Evolutionary conservation across 1,140 invertebrate species (phyloP).

Genomic region (Cherax quadricarinatus): DNA sequence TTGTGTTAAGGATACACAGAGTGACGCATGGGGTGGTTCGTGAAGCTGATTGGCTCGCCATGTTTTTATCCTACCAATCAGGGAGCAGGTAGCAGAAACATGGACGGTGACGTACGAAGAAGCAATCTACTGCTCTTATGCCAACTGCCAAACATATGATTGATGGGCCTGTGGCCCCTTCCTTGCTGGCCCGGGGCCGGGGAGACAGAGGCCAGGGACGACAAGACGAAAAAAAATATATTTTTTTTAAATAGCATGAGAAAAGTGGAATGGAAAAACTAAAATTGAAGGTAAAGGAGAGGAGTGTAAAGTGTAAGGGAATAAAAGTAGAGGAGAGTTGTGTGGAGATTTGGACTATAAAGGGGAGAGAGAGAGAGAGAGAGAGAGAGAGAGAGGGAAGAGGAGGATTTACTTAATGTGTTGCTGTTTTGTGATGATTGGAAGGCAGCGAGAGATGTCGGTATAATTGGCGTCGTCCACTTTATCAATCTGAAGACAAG

Average conservation of each 20-base stretch:
- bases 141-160: constrained; percentile 21
- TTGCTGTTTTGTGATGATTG: no score
- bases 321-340: neutral
- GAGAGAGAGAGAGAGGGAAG: neutral
- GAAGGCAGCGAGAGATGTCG: no score
- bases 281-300: neutral
- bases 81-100: constrained; percentile 13
- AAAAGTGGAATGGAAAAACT: no score
- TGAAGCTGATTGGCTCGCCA: constrained; percentile 28
- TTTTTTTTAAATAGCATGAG: no score
- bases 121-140: constrained; percentile 41
- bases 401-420: neutral
- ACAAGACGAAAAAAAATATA: no score
- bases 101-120: constrained; percentile 31
- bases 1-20: constrained; percentile 43
- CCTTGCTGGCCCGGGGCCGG: no score
- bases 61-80: constrained; percentile 24
- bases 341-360: neutral
- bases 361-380: neutral
- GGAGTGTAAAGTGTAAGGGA: neutral
- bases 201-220: no score
- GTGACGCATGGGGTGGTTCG: constrained; percentile 33
- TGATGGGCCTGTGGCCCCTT: neutral
- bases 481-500: no score
- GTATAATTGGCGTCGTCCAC: neutral